Percentiles rank a stretch among this genome's conserved stretches.
phyloP scores from a whole-genome alignment of 1,140 invertebrate species.

The Acromyrmex charruanus region DNA sequence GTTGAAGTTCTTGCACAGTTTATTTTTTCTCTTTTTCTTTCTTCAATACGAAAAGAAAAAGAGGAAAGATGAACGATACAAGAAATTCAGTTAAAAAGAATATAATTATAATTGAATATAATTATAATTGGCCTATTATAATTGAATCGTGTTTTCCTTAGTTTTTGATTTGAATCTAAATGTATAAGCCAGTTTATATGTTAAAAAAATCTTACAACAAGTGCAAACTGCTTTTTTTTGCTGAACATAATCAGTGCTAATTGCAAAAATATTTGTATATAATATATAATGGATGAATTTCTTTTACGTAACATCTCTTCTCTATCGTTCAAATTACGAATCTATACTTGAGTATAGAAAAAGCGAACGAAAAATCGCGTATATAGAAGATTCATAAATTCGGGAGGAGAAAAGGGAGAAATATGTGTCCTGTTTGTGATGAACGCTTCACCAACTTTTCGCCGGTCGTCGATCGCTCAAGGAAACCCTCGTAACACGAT shows the following conservation, averaged over 20 bases:
- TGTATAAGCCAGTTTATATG: no score
- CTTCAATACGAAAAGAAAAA: no score
- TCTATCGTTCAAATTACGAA: background rate
- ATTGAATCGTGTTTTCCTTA: no score
- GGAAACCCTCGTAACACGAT: constrained; percentile 69
- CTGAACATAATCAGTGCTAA: background rate
- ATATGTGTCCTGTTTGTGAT: constrained; percentile 21
- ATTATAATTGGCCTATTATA: no score
- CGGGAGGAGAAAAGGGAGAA: background rate
- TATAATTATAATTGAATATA: no score
- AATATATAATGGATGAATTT: background rate
- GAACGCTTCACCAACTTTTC: constrained; percentile 33
- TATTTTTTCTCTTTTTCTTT: no score
- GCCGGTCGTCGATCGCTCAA: background rate
- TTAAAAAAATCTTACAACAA: no score
- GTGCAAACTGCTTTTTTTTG: no score
- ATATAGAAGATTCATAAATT: background rate
- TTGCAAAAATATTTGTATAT: background rate
- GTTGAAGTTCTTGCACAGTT: no score
- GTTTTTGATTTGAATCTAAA: no score
- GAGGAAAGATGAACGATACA: no score
- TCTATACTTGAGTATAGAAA: constrained; percentile 2
- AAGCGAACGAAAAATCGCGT: background rate
- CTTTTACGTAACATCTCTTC: background rate
- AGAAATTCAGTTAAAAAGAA: no score